These are phyloP conservation scores for Acanthosepion pharaonis DNA, from an alignment of 2,888 invertebrate species.

Conservation along the genomic window DNA sequence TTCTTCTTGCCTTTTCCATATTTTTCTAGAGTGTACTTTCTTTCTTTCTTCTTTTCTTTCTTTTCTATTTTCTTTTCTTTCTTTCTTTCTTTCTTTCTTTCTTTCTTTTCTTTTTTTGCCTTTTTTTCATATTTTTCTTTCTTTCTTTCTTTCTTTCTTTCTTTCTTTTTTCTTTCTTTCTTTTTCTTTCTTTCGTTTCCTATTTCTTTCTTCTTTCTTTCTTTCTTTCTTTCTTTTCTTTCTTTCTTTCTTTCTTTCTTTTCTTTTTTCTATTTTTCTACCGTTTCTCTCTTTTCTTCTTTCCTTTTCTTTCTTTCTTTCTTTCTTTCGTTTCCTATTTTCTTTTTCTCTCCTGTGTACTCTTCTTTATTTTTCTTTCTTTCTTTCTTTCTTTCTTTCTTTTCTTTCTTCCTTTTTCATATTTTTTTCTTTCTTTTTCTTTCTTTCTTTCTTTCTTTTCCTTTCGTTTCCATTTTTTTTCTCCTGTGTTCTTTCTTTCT, in stretches of 20 bases:
- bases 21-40: too few species aligned
- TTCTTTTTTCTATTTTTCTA: background rate
- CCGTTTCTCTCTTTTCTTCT: too few species aligned
- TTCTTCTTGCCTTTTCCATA: too few species aligned
- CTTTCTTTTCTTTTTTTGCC: too few species aligned
- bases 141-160: background rate
- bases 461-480: background rate
- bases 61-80: background rate
- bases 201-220: background rate
- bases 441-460: background rate
- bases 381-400: background rate
- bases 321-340: background rate
- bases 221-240: background rate
- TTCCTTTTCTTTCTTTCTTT: background rate
- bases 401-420: too few species aligned
- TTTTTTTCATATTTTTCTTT: too few species aligned
- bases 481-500: background rate
- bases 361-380: background rate
- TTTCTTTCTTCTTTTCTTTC: too few species aligned
- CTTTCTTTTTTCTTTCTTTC: too few species aligned
- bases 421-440: background rate
- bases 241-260: background rate
- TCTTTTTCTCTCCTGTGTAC: background rate
- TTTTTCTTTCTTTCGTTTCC: background rate
- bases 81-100: background rate